These are phyloP conservation scores for Pavo muticus DNA, from an alignment of 2,113 vertebrate genomes.

Conservation along the genomic window DNA sequence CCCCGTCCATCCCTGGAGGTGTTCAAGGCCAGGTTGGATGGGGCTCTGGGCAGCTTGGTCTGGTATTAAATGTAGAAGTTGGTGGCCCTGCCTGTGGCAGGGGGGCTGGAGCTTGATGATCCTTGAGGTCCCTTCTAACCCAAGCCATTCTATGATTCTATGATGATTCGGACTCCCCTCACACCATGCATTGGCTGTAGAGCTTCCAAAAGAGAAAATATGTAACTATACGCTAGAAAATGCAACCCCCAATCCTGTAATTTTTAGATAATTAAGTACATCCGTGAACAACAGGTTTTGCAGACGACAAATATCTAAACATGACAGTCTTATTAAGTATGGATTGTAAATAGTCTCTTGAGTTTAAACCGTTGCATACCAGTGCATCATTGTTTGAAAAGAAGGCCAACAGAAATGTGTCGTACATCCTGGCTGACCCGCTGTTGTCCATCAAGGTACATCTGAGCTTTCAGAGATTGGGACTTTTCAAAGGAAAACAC, in stretches of 20 bases:
- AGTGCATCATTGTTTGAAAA: fast-evolving
- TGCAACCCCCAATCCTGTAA: not conserved
- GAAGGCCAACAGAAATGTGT: not conserved
- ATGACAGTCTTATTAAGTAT: not conserved
- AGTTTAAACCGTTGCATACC: not conserved
- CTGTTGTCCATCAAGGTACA: not conserved
- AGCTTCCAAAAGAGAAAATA: not conserved
- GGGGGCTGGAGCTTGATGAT: too few relatives aligned
- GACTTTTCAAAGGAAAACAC: slow-evolving; percentile 57
- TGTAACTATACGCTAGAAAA: not conserved
- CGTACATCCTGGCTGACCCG: not conserved
- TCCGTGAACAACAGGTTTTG: not conserved
- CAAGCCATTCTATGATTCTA: too few relatives aligned
- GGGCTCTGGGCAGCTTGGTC: too few relatives aligned
- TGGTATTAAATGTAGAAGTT: too few relatives aligned
- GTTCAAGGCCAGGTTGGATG: too few relatives aligned
- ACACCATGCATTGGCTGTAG: not conserved
- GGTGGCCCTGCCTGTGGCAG: too few relatives aligned
- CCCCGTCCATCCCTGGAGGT: too few relatives aligned
- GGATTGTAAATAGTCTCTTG: not conserved
- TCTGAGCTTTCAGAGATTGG: not conserved
- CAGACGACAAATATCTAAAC: not conserved
- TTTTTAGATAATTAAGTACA: not conserved
- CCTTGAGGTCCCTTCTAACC: too few relatives aligned
- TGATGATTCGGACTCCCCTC: not conserved